Evolutionary conservation across 2,888 invertebrate genomes (phyloP).

Genomic region (Abrostola triplasia): DNA sequence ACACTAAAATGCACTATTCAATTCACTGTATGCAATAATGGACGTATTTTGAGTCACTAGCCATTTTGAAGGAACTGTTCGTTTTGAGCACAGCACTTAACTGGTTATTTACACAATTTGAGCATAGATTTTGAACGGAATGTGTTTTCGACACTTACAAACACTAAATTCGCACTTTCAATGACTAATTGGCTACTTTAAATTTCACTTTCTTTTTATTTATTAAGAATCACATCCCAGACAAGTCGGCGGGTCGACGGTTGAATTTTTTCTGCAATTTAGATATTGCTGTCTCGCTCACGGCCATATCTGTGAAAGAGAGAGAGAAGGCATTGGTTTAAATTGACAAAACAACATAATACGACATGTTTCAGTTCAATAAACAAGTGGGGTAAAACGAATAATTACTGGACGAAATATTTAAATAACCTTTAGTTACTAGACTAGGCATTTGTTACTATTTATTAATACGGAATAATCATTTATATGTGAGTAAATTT

Average conservation of each 20-base stretch:
- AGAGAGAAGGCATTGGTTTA: constrained; percentile 67
- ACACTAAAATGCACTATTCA: constrained; percentile 64
- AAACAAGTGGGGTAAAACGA: constrained; percentile 50
- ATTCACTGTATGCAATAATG: constrained; percentile 75
- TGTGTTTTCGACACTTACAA: constrained; percentile 35
- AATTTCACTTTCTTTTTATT: constrained; percentile 26
- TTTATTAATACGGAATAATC: neutral
- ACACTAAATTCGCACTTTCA: constrained; percentile 46
- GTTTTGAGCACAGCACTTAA: constrained; percentile 60
- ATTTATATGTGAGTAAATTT: too few species aligned
- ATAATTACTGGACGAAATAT: constrained; percentile 18
- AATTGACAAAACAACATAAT: constrained; percentile 69
- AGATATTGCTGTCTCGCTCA: constrained; percentile 56
- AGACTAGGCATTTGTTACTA: neutral
- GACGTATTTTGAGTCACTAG: constrained; percentile 69
- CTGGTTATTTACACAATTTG: constrained; percentile 50
- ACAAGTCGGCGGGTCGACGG: constrained; percentile 57
- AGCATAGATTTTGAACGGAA: constrained; percentile 61
- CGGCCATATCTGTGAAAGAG: constrained; percentile 75
- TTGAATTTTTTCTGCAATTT: constrained; percentile 56
- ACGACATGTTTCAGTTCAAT: constrained; percentile 52
- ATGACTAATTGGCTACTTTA: constrained; percentile 8
- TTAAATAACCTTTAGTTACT: neutral
- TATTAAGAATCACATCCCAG: constrained; percentile 53
- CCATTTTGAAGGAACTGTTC: constrained; percentile 75